Evolutionary conservation across 1,140 invertebrate genomes (phyloP), one percentile per base, ranked within the genome.

Genomic region (Drosophila pseudoananassae): DNA sequence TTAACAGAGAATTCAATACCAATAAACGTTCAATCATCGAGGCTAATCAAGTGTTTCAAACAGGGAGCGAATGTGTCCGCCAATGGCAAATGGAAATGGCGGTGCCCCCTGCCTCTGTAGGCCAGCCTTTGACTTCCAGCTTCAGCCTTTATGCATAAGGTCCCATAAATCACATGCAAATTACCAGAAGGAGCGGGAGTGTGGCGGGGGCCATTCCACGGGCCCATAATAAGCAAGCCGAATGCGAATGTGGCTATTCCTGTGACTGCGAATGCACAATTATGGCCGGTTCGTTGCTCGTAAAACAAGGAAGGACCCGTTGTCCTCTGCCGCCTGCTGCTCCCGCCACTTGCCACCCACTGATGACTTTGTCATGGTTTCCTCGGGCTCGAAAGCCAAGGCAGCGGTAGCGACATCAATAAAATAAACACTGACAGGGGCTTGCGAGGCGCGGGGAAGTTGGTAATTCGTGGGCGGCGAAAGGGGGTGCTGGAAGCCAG

Each of bases 131-230:
- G 40, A 20, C 29, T 3, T 20, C 20, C 49, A 17, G 5, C 9
- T 17, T 27, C 14, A 47, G 58, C 38, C 71, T 43, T 52, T 33
- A 47, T 50, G 57, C 69, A 74, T 45, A 60, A 78, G 77, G 76
- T 66, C 38, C 63, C 83, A 87, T 87, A 87, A 87, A 87, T 87
- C 82, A 87, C 78, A 87, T 88, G 83, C 74, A 87, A 87, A 87
- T 87, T 81, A 87, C 75, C 59, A 64, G 59, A 23, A 59, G 38
- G 14, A 43, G 61, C 53, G 17, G 43, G 46, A 51, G 27, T 9
- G 29, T 17, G 31, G 20, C 23, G 45, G 40, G 17, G 4, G 50
- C 49, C 61, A 56, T 63, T 55, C 71, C 43, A 54, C 25, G 65
- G 49, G 55, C 55, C 65, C 46, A 76, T 65, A 80, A 71, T 85